Base-by-base conservation (phyloP, 2,797 vertebrate species). In the Acanthopagrus latus region DNA sequence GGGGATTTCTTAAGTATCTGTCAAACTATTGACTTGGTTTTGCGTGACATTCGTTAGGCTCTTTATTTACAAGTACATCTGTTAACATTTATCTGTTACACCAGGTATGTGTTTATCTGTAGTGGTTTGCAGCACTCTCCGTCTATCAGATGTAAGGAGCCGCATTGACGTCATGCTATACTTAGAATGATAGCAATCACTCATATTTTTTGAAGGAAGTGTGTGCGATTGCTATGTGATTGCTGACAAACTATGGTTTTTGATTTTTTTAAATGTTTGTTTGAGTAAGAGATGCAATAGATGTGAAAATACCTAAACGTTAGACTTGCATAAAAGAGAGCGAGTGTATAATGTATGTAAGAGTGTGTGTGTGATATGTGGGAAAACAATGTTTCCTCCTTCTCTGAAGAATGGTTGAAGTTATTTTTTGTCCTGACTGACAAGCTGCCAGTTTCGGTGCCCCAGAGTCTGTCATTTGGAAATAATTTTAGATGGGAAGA, bases 401-500 rank as follows among this genome's bases (percentile, higher is more conserved):
- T 14, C 62, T 65, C 50, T 64, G 44, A 74, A 71, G 72, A 70
- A 72, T 11, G 12, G 63, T 10, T n/a, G 67, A 60, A 52, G 68
- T 71, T 10, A 43, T 52, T 47, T 71, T 72, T 29, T 17, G n/a
- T 65, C 66, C 38, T 81, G 57, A 63, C 65, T 81, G 63, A 85
- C 81, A 59, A 43, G 66, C 52, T 80, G 47, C 59, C 54, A 56
- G 66, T 72, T 77, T 64, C 21, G 2, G 33, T 33, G 6, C 48
- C 5, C 44, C 38, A 18, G 70, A 81, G 51, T 71, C 58, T 63
- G 74, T 68, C 63, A 23, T 54, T 48, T 73, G 63, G 72, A 85
- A 81, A 84, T 68, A 0, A 59, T 84, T 73, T 80, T 52, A 66
- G 63, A 78, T 65, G 75, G 29, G 48, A 47, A 72, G 68, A 56